Evolutionary conservation across 2,888 invertebrate species (phyloP).

Genomic region (Melanotus villosus): DNA sequence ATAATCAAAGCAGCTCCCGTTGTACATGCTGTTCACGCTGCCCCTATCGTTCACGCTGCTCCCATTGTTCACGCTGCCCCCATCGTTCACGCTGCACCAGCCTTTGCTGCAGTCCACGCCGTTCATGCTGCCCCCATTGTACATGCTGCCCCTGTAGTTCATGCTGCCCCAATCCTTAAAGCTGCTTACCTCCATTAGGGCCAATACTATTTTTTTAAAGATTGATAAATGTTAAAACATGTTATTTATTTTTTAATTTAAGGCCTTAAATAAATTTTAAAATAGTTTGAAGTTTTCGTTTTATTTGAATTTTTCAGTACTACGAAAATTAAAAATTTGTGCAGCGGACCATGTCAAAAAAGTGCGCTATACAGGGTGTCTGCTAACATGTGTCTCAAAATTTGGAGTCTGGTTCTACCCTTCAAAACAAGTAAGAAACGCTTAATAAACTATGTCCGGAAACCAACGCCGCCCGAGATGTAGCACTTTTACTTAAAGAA

Average conservation of each 20-base stretch:
- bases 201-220: not conserved
- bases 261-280: constrained; percentile 37
- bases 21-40: constrained; percentile 60
- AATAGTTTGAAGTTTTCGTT: not conserved
- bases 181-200: constrained; percentile 51
- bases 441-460: no score
- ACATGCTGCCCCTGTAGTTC: constrained; percentile 53
- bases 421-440: no score
- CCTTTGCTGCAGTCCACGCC: constrained; percentile 58
- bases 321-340: no score
- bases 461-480: no score
- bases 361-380: no score
- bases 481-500: no score
- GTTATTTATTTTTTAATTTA: constrained; percentile 30
- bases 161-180: constrained; percentile 58
- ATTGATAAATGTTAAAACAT: not conserved
- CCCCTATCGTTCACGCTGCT: constrained; percentile 58
- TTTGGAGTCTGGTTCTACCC: no score
- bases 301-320: no score
- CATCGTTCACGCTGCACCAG: constrained; percentile 58
- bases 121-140: constrained; percentile 59
- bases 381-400: no score
- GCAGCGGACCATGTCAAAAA: no score
- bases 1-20: constrained; percentile 58
- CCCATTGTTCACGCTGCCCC: constrained; percentile 60